A percentile compares a stretch with the other conserved stretches of the same genome.
These are phyloP conservation scores for Danio aesculapii DNA, from an alignment of 2,797 vertebrate genomes.

Conservation along the genomic window DNA sequence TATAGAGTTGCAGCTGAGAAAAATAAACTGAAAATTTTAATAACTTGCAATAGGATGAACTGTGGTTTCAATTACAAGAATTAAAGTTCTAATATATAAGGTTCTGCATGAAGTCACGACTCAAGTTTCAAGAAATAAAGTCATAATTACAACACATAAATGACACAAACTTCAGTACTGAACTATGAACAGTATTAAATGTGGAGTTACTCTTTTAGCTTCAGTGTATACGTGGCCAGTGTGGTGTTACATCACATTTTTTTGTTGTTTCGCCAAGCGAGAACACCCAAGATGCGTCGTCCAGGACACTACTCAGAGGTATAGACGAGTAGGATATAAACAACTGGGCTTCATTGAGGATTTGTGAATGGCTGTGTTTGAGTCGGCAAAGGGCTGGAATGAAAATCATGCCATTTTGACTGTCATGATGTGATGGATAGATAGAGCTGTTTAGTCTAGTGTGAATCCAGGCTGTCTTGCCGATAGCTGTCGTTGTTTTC, in stretches of 20 bases:
- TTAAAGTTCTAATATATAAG: not conserved
- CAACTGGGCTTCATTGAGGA: slow-evolving; percentile 33
- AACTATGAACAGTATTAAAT: slow-evolving; percentile 1
- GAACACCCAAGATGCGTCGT: slow-evolving; percentile 35
- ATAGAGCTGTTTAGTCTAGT: slow-evolving; percentile 58
- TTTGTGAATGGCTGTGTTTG: slow-evolving; percentile 55
- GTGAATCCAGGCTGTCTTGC: slow-evolving; percentile 40
- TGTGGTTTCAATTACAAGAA: not conserved
- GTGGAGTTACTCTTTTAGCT: not conserved
- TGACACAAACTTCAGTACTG: not conserved
- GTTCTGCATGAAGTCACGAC: not conserved
- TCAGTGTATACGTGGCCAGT: not conserved
- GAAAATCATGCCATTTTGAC: slow-evolving; percentile 40
- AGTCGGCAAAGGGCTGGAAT: slow-evolving; percentile 42
- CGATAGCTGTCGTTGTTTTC: slow-evolving; percentile 57
- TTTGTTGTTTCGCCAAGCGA: slow-evolving; percentile 29
- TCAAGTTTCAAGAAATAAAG: not conserved
- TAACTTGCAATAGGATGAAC: not conserved
- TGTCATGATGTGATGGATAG: slow-evolving; percentile 57
- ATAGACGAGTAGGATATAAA: slow-evolving; percentile 48
- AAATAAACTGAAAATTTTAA: not conserved
- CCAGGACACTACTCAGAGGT: slow-evolving; percentile 25
- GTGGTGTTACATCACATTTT: not conserved
- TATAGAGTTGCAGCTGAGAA: not conserved
- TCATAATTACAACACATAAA: not conserved